Conservation (phyloP, 2,113 vertebrate genomes). For the Pelecanus crispus region DNA sequence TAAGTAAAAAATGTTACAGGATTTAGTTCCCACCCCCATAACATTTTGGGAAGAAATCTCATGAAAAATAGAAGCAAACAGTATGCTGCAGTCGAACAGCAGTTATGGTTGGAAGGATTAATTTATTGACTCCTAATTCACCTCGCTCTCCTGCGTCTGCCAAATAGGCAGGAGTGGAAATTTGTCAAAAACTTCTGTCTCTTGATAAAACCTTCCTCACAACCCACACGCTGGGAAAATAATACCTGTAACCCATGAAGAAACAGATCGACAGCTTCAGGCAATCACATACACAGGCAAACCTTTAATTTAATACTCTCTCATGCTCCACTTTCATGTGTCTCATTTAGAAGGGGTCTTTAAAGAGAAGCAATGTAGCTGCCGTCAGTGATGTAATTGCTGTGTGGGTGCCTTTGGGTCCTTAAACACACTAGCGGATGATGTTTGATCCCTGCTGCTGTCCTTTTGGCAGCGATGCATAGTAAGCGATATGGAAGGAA, state of each 20-base stretch:
- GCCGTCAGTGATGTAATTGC: constrained; percentile 16
- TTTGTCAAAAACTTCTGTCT: neutral
- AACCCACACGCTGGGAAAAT: constrained; percentile 21
- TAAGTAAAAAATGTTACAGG: neutral
- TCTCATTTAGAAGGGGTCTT: constrained; percentile 26
- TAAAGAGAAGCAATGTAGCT: constrained; percentile 7
- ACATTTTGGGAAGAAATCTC: neutral
- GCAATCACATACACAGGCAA: constrained; percentile 22
- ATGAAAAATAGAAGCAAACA: neutral
- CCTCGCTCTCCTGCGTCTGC: neutral
- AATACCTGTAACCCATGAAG: constrained; percentile 24
- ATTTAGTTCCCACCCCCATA: neutral
- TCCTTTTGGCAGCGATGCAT: neutral
- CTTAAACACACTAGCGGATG: neutral
- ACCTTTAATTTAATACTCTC: constrained; percentile 34
- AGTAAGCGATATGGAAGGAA: neutral
- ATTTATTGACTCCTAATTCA: constrained; percentile 28
- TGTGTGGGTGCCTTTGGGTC: neutral
- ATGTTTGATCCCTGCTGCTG: neutral
- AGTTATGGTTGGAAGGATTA: neutral
- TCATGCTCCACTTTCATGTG: constrained; percentile 32
- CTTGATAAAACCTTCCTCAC: neutral
- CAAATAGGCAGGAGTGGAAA: constrained; percentile 17
- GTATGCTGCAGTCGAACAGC: neutral
- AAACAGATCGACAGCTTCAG: constrained; percentile 25